phyloP scores from a whole-genome alignment of 2,888 invertebrate genomes.

The Luperina nickerlii region DNA sequence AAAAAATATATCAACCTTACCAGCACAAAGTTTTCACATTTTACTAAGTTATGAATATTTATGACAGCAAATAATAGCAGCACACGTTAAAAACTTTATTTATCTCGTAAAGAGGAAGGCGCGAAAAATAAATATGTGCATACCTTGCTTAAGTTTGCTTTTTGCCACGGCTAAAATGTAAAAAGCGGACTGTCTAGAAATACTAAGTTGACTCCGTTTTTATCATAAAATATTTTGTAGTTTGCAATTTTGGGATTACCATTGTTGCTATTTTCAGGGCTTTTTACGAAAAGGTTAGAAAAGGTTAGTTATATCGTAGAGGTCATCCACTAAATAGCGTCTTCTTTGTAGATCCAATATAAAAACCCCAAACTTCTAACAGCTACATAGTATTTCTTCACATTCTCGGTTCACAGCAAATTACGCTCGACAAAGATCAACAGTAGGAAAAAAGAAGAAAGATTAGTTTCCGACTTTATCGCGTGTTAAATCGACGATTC shows the following conservation, averaged over 20 bases:
- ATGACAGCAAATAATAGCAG: slow-evolving; percentile 48
- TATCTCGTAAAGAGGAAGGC: slow-evolving; percentile 51
- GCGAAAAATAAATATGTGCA: slow-evolving; percentile 58
- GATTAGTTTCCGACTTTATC: slow-evolving; percentile 78
- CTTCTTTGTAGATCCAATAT: neutral
- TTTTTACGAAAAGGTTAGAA: neutral
- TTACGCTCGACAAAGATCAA: slow-evolving; percentile 45
- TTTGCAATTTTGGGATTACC: slow-evolving; percentile 13
- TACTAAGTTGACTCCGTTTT: slow-evolving; percentile 24
- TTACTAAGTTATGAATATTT: slow-evolving; percentile 55
- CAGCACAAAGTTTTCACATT: slow-evolving; percentile 49
- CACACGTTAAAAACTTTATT: slow-evolving; percentile 53
- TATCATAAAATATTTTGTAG: slow-evolving; percentile 38
- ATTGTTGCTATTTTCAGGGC: neutral
- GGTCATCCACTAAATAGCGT: neutral
- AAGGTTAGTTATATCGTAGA: neutral
- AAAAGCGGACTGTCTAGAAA: slow-evolving; percentile 35
- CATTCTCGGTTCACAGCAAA: slow-evolving; percentile 39
- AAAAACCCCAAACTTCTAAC: neutral
- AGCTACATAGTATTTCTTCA: slow-evolving; percentile 7
- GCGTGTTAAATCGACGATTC: slow-evolving; percentile 80
- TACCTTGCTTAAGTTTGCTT: slow-evolving; percentile 46
- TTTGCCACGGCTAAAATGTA: slow-evolving; percentile 35
- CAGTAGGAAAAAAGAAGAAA: slow-evolving; percentile 69
- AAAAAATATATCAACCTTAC: slow-evolving; percentile 24